Evolutionary conservation across 35 echinoderm and acorn worm species (phyloP).

Genomic region (Apostichopus japonicus): DNA sequence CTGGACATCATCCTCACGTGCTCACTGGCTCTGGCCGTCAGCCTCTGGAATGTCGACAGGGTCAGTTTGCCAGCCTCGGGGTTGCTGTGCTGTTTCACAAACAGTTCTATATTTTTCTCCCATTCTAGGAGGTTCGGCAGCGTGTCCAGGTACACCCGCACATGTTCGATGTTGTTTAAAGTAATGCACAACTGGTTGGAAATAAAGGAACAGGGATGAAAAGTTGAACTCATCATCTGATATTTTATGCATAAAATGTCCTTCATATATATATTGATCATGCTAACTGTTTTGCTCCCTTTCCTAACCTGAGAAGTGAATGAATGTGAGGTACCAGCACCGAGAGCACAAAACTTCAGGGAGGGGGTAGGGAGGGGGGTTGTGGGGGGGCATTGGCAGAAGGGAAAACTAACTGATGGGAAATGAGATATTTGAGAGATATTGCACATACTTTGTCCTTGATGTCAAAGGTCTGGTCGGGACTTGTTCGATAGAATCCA

Average conservation of each 20-base stretch:
- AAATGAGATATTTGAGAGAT: too few relatives aligned
- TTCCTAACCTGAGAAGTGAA: too few relatives aligned
- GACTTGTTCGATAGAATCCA: constrained; percentile 84
- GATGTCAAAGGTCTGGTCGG: constrained; percentile 87
- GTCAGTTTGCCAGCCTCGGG: constrained; percentile 79
- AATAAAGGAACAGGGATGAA: not conserved
- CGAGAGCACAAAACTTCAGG: too few relatives aligned
- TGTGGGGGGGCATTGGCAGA: too few relatives aligned
- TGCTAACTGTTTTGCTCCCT: too few relatives aligned
- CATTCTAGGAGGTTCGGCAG: constrained; percentile 83
- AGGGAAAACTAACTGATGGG: too few relatives aligned
- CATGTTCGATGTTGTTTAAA: constrained; percentile 98
- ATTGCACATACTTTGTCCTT: constrained; percentile 83
- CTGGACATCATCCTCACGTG: constrained; percentile 70
- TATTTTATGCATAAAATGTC: too few relatives aligned
- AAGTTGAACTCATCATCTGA: too few relatives aligned
- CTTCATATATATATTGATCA: too few relatives aligned
- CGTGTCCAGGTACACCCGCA: constrained; percentile 88
- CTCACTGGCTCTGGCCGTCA: constrained; percentile 74
- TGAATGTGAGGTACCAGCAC: too few relatives aligned
- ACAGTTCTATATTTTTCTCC: constrained; percentile 72
- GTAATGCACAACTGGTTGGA: constrained; percentile 87
- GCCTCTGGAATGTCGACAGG: constrained; percentile 73
- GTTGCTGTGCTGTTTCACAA: constrained; percentile 76
- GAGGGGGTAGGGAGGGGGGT: too few relatives aligned